A percentile compares a stretch with the other conserved stretches of the same genome.
Evolutionary conservation across 2,797 vertebrate genomes (phyloP).

Genomic region (Catharus ustulatus): DNA sequence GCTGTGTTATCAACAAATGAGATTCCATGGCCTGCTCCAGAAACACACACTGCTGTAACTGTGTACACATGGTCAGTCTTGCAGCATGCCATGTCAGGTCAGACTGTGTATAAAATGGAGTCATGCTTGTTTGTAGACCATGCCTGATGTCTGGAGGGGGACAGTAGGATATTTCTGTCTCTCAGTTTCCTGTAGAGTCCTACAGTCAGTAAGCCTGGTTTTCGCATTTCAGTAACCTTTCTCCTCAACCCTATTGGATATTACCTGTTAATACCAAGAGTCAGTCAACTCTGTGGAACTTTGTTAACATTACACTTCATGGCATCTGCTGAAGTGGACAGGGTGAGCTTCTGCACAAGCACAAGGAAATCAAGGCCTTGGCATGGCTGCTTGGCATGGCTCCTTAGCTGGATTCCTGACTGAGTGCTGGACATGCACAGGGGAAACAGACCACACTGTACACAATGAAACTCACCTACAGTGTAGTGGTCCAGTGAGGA

Average conservation of each 20-base stretch:
- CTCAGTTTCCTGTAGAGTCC: not conserved
- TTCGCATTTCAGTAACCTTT: not conserved
- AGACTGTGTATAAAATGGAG: not conserved
- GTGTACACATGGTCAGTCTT: not conserved
- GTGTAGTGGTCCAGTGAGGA: not conserved
- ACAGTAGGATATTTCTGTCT: not conserved
- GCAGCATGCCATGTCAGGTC: not conserved
- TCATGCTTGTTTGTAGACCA: not conserved
- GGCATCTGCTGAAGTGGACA: not conserved
- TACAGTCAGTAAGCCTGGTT: not conserved
- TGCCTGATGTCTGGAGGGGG: not conserved
- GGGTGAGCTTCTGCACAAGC: not conserved
- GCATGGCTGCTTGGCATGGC: not conserved
- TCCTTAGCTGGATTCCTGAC: not conserved
- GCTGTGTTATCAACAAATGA: not conserved
- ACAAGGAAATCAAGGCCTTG: not conserved
- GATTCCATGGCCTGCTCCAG: not conserved
- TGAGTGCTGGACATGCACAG: not conserved
- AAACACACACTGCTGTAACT: not conserved
- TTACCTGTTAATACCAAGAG: not conserved
- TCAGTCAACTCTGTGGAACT: not conserved
- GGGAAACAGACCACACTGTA: not conserved
- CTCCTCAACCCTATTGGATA: not conserved
- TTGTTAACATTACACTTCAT: not conserved
- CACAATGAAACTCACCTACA: not conserved